phyloP scores from a whole-genome alignment of 2,797 vertebrate species.

The Manis crassicaudata region DNA sequence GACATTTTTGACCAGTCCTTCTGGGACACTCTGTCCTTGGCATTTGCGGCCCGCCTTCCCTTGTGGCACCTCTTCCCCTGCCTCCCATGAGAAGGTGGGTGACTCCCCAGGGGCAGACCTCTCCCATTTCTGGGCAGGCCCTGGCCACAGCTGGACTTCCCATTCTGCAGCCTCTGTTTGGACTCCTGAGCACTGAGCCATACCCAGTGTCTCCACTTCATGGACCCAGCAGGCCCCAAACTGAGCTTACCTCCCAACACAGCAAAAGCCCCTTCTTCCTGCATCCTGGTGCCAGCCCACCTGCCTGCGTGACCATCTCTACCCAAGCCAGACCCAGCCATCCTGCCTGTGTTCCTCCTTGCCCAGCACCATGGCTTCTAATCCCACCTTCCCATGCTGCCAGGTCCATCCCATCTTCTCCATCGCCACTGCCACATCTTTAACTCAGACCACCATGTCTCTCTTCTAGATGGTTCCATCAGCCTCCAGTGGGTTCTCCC shows the following conservation, averaged over 20 bases:
- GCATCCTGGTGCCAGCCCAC: background rate
- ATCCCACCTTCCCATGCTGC: background rate
- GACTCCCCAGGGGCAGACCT: background rate
- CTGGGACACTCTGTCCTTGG: background rate
- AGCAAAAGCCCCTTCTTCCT: background rate
- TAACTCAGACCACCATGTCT: background rate
- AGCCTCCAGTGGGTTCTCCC: background rate
- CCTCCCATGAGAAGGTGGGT: background rate
- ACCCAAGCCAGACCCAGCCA: background rate
- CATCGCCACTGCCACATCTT: background rate
- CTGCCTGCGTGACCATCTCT: background rate
- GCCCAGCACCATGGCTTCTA: background rate
- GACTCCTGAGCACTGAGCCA: background rate
- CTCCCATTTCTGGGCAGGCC: background rate
- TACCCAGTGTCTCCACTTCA: background rate
- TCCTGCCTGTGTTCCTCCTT: background rate
- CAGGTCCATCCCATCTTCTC: background rate
- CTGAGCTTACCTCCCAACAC: background rate
- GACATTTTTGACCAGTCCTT: background rate
- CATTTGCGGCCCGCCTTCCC: background rate
- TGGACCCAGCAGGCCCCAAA: background rate
- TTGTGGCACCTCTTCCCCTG: background rate
- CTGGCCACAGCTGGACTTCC: too few relatives aligned
- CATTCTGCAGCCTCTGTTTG: background rate
- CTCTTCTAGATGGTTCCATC: background rate